Evolutionary conservation across 1,140 invertebrate species (phyloP), one percentile per base, ranked within the genome.

Genomic region (Danaus plexippus): DNA sequence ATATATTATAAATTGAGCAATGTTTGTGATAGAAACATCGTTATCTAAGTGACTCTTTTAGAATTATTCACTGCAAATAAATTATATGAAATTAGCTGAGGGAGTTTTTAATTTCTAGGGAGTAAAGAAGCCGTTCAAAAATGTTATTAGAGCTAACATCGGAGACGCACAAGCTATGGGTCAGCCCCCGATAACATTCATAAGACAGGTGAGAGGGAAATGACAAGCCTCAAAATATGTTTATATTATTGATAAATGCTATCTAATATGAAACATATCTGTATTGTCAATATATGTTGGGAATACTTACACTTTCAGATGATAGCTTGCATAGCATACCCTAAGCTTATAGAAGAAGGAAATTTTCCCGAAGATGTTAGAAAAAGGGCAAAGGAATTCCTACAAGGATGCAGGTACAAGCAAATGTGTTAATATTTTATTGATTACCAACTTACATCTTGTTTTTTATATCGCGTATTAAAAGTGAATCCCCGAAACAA

Each of bases 101-200:
- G 22, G n/a, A n/a, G 18, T 54, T n/a, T 5, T 18, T 4, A 11
- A 40, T 9, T 75, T 68, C 8, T 75, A 90, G 89, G 97, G 96
- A 18, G 92, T 88, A 0, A 90, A 93, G 71, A 97, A 97, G 74
- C 95, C 96, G 22, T 99, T 99, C 87, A 92, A 92, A 52, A 93
- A 94, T 87, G 97, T 99, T n/a, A 97, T 99, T 68, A 95, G 95
- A 75, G 97, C 97, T 1, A 99, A 99, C 86, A 98, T 99, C 75
- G 98, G 98, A 43, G 98, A 99, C 89, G 97, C 97, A 64, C 98
- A 99, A 89, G 98, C 98, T 4, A 98, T 97, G 94, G 97, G 97
- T 12, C 98, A 99, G 84, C 87, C 89, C 48, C 98, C 98, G 13
- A 92, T 99, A 43, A 99, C 97, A 6, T 93, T 92, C 73, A 88